Conservation (phyloP, 2,888 invertebrate species). For the Deilephila elpenor region DNA sequence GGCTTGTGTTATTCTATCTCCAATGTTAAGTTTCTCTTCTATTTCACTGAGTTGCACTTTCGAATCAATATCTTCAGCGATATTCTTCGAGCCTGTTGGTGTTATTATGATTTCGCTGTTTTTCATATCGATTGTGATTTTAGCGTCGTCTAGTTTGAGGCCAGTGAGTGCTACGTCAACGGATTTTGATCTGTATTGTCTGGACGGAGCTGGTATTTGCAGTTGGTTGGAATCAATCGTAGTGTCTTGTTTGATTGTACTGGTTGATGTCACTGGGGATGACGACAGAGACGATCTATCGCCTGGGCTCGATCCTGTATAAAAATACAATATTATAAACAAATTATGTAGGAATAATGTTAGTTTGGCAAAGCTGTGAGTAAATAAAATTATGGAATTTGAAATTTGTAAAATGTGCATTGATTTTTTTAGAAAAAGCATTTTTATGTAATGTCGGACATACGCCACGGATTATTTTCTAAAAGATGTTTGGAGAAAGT, state of each 20-base stretch:
- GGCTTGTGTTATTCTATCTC: constrained; percentile 66
- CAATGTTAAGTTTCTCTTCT: constrained; percentile 71
- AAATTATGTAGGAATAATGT: neutral
- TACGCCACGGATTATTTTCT: too few species aligned
- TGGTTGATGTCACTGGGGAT: constrained; percentile 71
- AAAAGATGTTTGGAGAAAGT: too few species aligned
- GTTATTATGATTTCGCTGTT: constrained; percentile 77
- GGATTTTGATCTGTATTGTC: constrained; percentile 83
- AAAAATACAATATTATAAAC: constrained; percentile 38
- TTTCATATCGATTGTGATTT: constrained; percentile 73
- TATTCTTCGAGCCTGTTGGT: constrained; percentile 67
- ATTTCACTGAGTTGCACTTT: constrained; percentile 60
- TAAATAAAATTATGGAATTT: neutral
- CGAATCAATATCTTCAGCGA: constrained; percentile 49
- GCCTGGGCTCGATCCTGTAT: constrained; percentile 77
- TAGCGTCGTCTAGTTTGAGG: constrained; percentile 69
- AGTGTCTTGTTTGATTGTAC: constrained; percentile 63
- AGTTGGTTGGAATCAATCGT: constrained; percentile 68
- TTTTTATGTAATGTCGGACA: too few species aligned
- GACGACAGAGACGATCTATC: constrained; percentile 74
- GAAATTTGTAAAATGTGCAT: neutral
- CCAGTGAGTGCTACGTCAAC: constrained; percentile 80
- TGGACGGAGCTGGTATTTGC: constrained; percentile 66
- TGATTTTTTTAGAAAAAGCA: neutral
- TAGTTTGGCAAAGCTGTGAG: constrained; percentile 9